Evolutionary conservation across 2,888 invertebrate genomes (phyloP).

Genomic region (Hypercompe scribonia): DNA sequence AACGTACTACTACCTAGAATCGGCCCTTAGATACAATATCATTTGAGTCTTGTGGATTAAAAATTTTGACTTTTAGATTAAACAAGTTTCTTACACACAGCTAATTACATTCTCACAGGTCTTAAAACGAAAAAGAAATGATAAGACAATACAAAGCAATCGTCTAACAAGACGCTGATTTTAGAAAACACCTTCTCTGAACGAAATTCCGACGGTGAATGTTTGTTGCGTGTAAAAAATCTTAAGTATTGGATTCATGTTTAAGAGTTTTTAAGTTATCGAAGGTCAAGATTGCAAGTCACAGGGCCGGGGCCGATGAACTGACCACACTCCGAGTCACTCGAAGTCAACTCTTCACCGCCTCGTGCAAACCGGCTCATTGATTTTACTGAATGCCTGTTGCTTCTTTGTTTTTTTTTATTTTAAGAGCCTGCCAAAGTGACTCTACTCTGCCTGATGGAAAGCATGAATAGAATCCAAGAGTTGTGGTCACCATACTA

Average conservation of each 20-base stretch:
- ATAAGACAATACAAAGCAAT: background rate
- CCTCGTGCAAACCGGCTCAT: background rate
- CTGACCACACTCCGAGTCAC: slow-evolving; percentile 33
- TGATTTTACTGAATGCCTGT: slow-evolving; percentile 1
- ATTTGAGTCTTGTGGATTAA: slow-evolving; percentile 23
- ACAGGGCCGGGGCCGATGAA: slow-evolving; percentile 51
- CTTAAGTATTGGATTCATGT: slow-evolving; percentile 35
- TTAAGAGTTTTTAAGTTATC: slow-evolving; percentile 61
- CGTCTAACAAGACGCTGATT: background rate
- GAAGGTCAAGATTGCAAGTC: slow-evolving; percentile 62
- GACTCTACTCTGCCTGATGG: too few relatives aligned
- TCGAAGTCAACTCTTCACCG: background rate
- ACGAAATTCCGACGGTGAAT: slow-evolving; percentile 15
- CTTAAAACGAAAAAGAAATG: background rate
- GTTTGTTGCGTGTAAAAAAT: slow-evolving; percentile 35
- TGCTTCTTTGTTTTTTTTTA: slow-evolving; percentile 1
- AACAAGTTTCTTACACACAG: too few relatives aligned
- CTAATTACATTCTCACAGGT: background rate
- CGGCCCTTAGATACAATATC: slow-evolving; percentile 14
- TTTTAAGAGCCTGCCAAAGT: too few relatives aligned
- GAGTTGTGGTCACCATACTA: too few relatives aligned
- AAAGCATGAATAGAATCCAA: too few relatives aligned
- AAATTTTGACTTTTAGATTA: too few relatives aligned
- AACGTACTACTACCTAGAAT: slow-evolving; percentile 21
- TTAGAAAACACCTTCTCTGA: slow-evolving; percentile 10